Conservation (phyloP, 2,888 invertebrate species). For the Agrotis segetum region DNA sequence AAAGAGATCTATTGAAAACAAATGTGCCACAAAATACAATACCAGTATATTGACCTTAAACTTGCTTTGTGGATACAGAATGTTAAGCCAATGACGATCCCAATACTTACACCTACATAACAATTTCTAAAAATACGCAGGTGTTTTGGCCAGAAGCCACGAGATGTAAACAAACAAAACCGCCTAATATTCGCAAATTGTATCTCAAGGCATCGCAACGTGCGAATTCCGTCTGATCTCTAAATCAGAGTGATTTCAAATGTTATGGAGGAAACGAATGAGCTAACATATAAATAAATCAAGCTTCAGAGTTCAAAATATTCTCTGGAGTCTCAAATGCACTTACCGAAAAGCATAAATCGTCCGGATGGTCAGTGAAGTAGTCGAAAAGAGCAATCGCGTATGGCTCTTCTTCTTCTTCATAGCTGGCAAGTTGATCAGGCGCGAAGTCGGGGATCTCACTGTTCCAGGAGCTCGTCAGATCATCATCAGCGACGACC, state of each 20-base stretch:
- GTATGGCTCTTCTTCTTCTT: conserved; percentile 90
- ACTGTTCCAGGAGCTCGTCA: conserved; percentile 75
- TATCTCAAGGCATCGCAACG: conserved; percentile 28
- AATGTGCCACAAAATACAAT: conserved; percentile 3
- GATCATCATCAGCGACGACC: conserved; percentile 79
- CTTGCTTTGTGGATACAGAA: conserved; percentile 56
- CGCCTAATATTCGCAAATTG: conserved; percentile 55
- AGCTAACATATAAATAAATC: conserved; percentile 19
- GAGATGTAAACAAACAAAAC: conserved; percentile 68
- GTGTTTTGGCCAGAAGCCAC: conserved; percentile 78
- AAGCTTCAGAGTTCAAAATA: background rate
- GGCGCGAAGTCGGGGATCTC: conserved; percentile 62
- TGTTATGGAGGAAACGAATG: background rate
- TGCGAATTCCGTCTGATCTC: conserved; percentile 7
- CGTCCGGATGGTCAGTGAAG: conserved; percentile 93
- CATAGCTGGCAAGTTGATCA: conserved; percentile 52
- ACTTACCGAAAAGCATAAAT: conserved; percentile 95
- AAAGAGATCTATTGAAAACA: conserved; percentile 27
- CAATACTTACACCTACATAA: conserved; percentile 67
- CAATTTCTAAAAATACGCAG: conserved; percentile 73
- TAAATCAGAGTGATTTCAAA: conserved; percentile 17
- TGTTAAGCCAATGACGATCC: conserved; percentile 54
- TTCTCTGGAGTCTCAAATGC: background rate
- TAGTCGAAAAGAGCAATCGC: conserved; percentile 96
- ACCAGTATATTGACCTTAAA: conserved; percentile 62